Base-by-base conservation (phyloP, 2,797 vertebrate genomes). In the Crocidura indochinensis region DNA sequence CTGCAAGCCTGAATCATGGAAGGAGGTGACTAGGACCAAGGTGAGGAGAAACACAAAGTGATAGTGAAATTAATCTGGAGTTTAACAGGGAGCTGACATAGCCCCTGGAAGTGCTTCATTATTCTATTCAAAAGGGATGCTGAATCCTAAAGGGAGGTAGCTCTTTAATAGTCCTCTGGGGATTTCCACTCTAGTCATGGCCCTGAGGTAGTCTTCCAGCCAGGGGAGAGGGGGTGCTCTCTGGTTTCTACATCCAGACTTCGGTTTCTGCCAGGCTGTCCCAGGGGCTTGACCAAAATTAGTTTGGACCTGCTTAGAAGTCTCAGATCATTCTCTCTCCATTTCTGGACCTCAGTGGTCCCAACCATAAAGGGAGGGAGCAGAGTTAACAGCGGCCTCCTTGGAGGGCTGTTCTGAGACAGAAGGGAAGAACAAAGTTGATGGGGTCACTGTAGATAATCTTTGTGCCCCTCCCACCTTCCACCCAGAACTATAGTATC, bases 371-470 rank as follows among this genome's bases (percentile, higher is more conserved):
- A 19, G 0, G 20, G 11, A 29, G 19, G 56, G 56, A 60, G 56
- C 17, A 60, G 56, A 20, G 17, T 60, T 22, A 60, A 20, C 56
- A 60, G 56, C 20, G 56, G 12, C 44, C 31, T 72, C 69, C 56
- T 77, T 2, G 0, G 3, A 0, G 12, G 44, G 0, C 8, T 26
- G 38, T 47, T 46, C 74, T 2, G 3, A 64, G 27, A 46, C 29
- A 1, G 2, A 80, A 71, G 19, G n/a, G 64, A 8, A 65, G 79
- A 0, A 0, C 1, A 1, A 0, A 1, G 9, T 8, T n/a, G 46
- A 29, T 26, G 29, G 11, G 10, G 24, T 31, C 69, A 22, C 38
- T 26, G 29, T 19, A 14, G 1, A 38, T 1, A 56, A 38, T 20
- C 47, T 29, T 22, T 17, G 24, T n/a, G 31, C 47, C 24, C n/a